phyloP scores from a whole-genome alignment of 2,888 invertebrate genomes.

The Tiliacea citrago region DNA sequence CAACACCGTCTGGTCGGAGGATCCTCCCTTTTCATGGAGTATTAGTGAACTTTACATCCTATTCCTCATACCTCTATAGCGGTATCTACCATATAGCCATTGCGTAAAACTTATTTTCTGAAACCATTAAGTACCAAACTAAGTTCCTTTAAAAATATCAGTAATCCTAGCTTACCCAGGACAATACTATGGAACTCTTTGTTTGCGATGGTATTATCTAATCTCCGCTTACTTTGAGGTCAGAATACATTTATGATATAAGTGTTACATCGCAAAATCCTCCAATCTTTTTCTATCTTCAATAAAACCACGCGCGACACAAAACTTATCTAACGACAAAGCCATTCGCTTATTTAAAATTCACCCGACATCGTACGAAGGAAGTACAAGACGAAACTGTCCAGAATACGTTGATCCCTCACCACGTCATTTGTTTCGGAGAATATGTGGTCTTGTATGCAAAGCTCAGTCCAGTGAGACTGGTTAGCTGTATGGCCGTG shows the following conservation, averaged over 20 bases:
- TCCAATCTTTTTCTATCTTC: conserved; percentile 10
- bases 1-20: too few relatives aligned
- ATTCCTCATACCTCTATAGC: too few relatives aligned
- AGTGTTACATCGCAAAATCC: not conserved
- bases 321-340: conserved; percentile 38
- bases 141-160: not conserved
- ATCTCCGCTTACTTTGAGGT: not conserved
- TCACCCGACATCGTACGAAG: conserved; percentile 39
- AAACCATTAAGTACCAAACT: not conserved
- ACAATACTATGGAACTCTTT: not conserved
- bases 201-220: not conserved
- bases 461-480: conserved; percentile 58
- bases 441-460: conserved; percentile 12
- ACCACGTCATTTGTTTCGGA: conserved; percentile 21
- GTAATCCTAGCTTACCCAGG: not conserved
- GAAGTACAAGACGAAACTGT: conserved; percentile 32
- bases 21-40: too few relatives aligned
- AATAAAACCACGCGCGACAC: conserved; percentile 1
- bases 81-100: not conserved
- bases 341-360: conserved; percentile 47
- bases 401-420: conserved; percentile 37
- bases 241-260: not conserved
- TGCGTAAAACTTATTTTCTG: not conserved
- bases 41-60: too few relatives aligned
- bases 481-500: conserved; percentile 72